A percentile compares a stretch with the other conserved stretches of the same genome.
Evolutionary conservation across 2,888 invertebrate species (phyloP).

Genomic region (Sinodicranocentrus sp.): DNA sequence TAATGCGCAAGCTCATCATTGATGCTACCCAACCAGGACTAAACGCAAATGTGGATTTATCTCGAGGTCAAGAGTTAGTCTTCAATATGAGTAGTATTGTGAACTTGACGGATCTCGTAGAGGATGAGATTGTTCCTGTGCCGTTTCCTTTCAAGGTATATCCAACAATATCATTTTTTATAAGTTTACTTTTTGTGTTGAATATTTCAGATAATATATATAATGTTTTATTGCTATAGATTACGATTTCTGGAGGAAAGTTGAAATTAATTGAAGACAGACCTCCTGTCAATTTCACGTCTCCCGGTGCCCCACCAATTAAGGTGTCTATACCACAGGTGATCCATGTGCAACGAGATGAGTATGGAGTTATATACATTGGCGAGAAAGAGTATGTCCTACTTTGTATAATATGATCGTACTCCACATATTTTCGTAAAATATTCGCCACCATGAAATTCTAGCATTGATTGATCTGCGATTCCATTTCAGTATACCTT

Average conservation of each 20-base stretch:
- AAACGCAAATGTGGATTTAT: slow-evolving; percentile 71
- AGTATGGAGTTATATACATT: slow-evolving; percentile 86
- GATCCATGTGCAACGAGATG: slow-evolving; percentile 85
- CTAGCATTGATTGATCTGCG: no score
- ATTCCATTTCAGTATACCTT: background rate
- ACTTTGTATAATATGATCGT: no score
- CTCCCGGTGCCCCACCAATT: slow-evolving; percentile 89
- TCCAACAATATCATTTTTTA: background rate
- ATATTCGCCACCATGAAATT: no score
- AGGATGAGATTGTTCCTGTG: slow-evolving; percentile 90
- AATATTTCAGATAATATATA: no score
- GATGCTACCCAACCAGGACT: slow-evolving; percentile 77
- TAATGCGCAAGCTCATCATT: slow-evolving; percentile 74
- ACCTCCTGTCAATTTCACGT: slow-evolving; percentile 88
- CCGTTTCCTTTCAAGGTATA: slow-evolving; percentile 90
- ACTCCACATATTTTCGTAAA: no score
- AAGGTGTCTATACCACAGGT: slow-evolving; percentile 85
- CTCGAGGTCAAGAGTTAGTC: slow-evolving; percentile 74
- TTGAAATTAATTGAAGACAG: slow-evolving; percentile 90
- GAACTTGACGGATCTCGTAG: slow-evolving; percentile 89
- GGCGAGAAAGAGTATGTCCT: slow-evolving; percentile 78
- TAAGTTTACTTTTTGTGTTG: no score
- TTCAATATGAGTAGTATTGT: slow-evolving; percentile 90
- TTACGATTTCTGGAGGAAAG: slow-evolving; percentile 84
- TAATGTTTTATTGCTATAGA: slow-evolving; percentile 47